Percentiles rank a stretch among this genome's conserved stretches.
phyloP scores from a whole-genome alignment of 2,113 vertebrate species.

The Psephotus haematonotus region DNA sequence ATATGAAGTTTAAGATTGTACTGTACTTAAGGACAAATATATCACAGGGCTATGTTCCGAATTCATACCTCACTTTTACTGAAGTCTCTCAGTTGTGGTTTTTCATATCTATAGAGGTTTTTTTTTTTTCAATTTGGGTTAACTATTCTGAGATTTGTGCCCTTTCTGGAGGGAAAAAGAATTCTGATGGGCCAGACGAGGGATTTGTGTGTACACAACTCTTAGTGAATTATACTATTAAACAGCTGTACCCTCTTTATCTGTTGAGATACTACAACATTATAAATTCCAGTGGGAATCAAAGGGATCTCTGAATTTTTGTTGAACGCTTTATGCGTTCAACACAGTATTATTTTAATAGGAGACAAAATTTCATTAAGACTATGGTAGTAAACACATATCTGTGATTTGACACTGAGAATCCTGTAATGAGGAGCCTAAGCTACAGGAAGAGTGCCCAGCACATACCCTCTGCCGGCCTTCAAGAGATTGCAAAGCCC shows the following conservation, averaged over 20 bases:
- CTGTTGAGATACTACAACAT: not conserved
- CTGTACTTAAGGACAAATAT: not conserved
- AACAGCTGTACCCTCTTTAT: not conserved
- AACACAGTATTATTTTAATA: not conserved
- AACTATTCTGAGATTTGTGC: not conserved
- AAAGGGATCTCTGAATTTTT: not conserved
- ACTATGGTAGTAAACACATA: not conserved
- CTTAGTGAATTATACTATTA: not conserved
- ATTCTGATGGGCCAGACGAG: not conserved
- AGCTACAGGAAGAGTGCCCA: accelerated
- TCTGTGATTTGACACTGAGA: not conserved
- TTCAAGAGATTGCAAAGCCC: not conserved
- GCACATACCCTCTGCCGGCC: not conserved
- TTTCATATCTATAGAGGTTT: not conserved
- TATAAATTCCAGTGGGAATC: not conserved
- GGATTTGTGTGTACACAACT: not conserved
- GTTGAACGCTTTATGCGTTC: not conserved
- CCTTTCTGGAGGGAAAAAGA: not conserved
- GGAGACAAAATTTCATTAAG: not conserved
- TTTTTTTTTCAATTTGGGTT: not conserved
- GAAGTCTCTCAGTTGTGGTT: not conserved
- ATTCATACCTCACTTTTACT: not conserved
- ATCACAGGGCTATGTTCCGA: not conserved
- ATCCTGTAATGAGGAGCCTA: not conserved
- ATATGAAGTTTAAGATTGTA: not conserved